Conservation (phyloP, 2,113 vertebrate genomes). For the Sinocyclocheilus rhinocerous region DNA sequence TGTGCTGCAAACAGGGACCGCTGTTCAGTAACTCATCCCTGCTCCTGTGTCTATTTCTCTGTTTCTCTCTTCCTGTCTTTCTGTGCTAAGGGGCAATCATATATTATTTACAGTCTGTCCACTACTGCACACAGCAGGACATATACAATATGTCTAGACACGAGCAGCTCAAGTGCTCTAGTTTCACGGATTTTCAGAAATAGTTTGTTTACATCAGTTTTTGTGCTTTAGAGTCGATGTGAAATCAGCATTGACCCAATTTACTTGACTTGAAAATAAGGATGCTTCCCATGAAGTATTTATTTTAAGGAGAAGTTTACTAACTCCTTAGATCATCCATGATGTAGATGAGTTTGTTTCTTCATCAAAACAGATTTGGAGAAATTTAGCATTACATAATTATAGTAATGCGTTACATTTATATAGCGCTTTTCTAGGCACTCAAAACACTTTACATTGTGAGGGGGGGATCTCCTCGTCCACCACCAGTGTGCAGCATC, state of each 20-base stretch:
- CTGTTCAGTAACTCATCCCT: slow-evolving; percentile 37
- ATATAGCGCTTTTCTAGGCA: too few species aligned
- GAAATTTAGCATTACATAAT: too few species aligned
- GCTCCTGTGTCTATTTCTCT: neutral
- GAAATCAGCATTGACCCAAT: neutral
- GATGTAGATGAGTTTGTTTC: too few species aligned
- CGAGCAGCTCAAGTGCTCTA: neutral
- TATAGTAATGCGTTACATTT: too few species aligned
- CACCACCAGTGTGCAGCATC: too few species aligned
- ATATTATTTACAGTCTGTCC: slow-evolving; percentile 4
- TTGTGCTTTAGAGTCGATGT: neutral
- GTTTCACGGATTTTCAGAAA: neutral
- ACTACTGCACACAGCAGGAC: slow-evolving; percentile 21
- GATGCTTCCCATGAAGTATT: too few species aligned
- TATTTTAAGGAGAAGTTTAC: too few species aligned
- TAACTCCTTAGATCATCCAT: too few species aligned
- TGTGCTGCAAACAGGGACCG: slow-evolving; percentile 31
- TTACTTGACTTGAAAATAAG: neutral
- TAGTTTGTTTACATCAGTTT: neutral
- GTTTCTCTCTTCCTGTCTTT: slow-evolving; percentile 1
- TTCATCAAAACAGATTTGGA: too few species aligned
- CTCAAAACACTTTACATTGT: too few species aligned
- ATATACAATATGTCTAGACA: slow-evolving; percentile 9
- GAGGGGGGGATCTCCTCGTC: too few species aligned
- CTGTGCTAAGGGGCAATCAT: slow-evolving; percentile 6